Conservation (phyloP, 1,140 invertebrate genomes). For the Solen grandis region DNA sequence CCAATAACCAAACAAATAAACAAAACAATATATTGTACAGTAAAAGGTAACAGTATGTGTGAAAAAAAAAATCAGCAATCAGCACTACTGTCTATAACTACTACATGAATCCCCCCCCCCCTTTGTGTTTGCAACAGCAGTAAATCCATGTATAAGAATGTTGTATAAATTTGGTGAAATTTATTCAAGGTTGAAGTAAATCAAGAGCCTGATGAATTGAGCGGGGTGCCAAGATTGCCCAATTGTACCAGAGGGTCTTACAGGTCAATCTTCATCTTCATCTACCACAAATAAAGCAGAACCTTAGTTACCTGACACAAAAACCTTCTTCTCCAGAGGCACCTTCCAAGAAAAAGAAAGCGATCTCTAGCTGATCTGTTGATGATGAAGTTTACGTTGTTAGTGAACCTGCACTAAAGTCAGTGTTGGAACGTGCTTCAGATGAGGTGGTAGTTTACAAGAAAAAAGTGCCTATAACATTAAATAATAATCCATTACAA, state of each 20-base stretch:
- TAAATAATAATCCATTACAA: conserved; percentile 21
- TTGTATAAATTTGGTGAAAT: not conserved
- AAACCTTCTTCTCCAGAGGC: conserved; percentile 18
- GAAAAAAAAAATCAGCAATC: not conserved
- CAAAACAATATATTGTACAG: not conserved
- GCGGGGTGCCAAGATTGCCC: not conserved
- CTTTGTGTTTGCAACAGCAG: no score
- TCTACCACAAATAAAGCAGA: conserved; percentile 1
- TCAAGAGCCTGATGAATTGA: not conserved
- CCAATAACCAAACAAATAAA: not conserved
- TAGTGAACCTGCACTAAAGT: no score
- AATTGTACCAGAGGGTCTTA: conserved; percentile 8
- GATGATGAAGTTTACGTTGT: no score
- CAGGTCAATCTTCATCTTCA: conserved; percentile 1
- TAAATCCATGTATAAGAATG: no score
- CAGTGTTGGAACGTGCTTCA: conserved; percentile 10
- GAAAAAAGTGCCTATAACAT: conserved; percentile 10
- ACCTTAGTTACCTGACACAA: no score
- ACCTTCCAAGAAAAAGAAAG: no score
- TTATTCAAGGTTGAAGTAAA: conserved; percentile 12
- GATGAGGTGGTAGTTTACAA: conserved; percentile 11
- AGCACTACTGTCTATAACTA: no score
- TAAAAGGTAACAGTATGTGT: not conserved
- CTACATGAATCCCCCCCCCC: no score
- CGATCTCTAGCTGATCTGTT: conserved; percentile 9